Evolutionary conservation across 1,140 invertebrate genomes (phyloP).

Genomic region (Aporrectodea caliginosa): DNA sequence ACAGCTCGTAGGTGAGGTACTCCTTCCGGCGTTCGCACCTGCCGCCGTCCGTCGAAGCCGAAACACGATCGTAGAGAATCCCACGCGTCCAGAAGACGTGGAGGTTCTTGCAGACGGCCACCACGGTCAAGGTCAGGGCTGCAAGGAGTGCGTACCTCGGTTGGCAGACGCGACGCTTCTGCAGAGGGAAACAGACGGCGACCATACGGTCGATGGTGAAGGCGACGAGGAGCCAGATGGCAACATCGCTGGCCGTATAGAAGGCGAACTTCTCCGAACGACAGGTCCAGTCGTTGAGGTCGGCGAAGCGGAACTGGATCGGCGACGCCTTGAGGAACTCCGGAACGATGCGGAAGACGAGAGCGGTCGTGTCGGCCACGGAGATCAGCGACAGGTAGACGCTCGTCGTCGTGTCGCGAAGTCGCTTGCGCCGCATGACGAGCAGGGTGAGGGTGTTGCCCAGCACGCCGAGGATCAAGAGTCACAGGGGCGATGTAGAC

Average conservation of each 20-base stretch:
- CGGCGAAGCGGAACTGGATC: background rate
- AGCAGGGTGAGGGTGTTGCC: conserved; percentile 5
- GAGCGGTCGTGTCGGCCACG: conserved; percentile 34
- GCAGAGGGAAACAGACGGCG: conserved; percentile 35
- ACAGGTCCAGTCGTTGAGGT: conserved; percentile 28
- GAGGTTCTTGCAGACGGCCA: conserved; percentile 22
- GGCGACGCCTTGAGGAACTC: conserved; percentile 28
- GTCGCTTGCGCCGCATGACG: background rate
- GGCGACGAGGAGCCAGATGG: conserved; percentile 36
- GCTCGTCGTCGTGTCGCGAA: conserved; percentile 25
- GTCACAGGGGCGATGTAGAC: conserved; percentile 13
- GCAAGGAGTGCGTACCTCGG: background rate
- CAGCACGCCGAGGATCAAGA: background rate
- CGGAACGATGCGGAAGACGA: conserved; percentile 24
- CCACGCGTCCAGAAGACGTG: conserved; percentile 32
- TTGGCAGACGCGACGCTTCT: conserved; percentile 19
- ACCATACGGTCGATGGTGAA: conserved; percentile 37
- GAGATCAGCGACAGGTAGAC: conserved; percentile 35
- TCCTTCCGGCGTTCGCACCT: conserved; percentile 8
- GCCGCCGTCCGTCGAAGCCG: background rate
- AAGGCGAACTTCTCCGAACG: conserved; percentile 34
- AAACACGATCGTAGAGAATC: conserved; percentile 4
- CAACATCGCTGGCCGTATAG: conserved; percentile 29
- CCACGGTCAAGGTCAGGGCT: background rate
- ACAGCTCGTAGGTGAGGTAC: conserved; percentile 20